These are phyloP conservation scores for Cairina moschata DNA, from an alignment of 2,113 vertebrate genomes.

Conservation along the genomic window DNA sequence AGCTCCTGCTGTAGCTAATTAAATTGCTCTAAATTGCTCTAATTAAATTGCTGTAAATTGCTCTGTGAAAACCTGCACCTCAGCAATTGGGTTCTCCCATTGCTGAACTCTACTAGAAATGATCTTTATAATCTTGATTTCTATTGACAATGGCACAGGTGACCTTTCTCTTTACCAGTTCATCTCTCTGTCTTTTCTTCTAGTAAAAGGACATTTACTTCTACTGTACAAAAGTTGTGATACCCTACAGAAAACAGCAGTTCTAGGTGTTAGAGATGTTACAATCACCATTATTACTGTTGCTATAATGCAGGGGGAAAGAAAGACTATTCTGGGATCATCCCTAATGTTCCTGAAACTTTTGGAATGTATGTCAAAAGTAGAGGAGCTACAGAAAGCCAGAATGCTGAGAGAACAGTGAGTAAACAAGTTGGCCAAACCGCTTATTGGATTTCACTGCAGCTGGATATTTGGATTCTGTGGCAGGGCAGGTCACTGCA, in stretches of 20 bases:
- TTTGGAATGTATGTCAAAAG: not conserved
- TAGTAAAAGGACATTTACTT: not conserved
- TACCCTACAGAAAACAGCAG: not conserved
- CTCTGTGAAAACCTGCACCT: not conserved
- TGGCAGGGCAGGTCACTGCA: not conserved
- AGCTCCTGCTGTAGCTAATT: not conserved
- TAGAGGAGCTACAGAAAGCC: not conserved
- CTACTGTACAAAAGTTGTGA: not conserved
- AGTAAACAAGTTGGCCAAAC: not conserved
- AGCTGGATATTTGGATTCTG: not conserved
- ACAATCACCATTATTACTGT: not conserved
- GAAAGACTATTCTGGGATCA: not conserved
- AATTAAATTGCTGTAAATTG: too few relatives aligned
- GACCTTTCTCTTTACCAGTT: not conserved
- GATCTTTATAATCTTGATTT: not conserved
- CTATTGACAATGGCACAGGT: not conserved
- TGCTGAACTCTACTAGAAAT: not conserved
- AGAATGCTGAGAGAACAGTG: not conserved
- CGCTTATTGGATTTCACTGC: not conserved
- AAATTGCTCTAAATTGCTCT: too few relatives aligned
- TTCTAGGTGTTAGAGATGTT: not conserved
- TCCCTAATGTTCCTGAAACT: not conserved
- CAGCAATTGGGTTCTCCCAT: not conserved
- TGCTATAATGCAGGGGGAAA: not conserved
- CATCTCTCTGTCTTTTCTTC: not conserved